Evolutionary conservation across 2,113 vertebrate species (phyloP), one percentile per base, ranked within the genome.

Genomic region (Haplochromis burtoni): DNA sequence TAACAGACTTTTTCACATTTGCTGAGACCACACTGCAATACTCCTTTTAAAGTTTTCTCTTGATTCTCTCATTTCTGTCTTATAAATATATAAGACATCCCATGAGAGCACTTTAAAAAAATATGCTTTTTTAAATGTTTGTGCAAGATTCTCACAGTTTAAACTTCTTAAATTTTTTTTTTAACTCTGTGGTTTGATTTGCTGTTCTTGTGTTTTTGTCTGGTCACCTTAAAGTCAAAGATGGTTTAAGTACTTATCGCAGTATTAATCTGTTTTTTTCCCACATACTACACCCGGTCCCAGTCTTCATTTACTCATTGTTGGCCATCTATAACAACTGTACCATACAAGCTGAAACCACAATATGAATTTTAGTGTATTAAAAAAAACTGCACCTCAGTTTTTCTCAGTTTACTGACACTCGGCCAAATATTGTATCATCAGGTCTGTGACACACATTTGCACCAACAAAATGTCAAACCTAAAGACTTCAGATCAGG

Each of bases 1-100:
- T n/a, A 66, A 76, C 16, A 49, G 3, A 78, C 3, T 29, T 47
- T 76, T 31, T 1, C 42, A 19, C 4, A 0, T 29, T 73, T 76
- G 68, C 40, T 76, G 68, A 76, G 14, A 76, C 59, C 16, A 31
- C 24, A 19, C 9, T 1, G 19, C 7, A 1, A 7, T 33, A 63
- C 10, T 63, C 16, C 61, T 38, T 38, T 66, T 66, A 33, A 10
- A 4, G 0, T 38, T 38, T n/a, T 38, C 3, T 66, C 31, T 66
- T n/a, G 17, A 35, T 35, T 66, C 61, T 35, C 2, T 19, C 16
- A 38, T 66, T 66, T 12, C 61, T n/a, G 31, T 66, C 29, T 66
- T 38, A 35, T 35, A 38, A 38, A 8, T 40, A 21, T 13, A 68
- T 21, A 21, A 68, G 10, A 35, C 17, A n/a, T 6, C 16, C 9